phyloP scores from a whole-genome alignment of 1,140 invertebrate genomes.

The Protaetia brevitarsis region DNA sequence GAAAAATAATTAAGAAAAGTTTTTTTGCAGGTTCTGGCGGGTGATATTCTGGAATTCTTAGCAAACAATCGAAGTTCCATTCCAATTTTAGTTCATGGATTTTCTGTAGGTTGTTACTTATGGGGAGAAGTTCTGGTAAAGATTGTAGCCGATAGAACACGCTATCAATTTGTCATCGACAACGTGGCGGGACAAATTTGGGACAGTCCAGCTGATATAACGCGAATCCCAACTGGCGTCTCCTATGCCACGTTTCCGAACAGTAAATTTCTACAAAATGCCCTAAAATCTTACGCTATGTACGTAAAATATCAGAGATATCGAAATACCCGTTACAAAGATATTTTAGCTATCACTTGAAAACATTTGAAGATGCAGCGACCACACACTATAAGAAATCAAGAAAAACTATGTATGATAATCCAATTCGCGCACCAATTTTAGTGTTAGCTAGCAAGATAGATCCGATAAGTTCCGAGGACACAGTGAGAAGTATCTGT shows the following conservation, averaged over 20 bases:
- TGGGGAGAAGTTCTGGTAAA: conserved; percentile 75
- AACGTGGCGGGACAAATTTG: conserved; percentile 76
- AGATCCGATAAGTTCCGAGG: conserved; percentile 71
- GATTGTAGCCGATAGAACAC: conserved; percentile 58
- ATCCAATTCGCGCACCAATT: conserved; percentile 67
- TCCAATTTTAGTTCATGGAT: conserved; percentile 80
- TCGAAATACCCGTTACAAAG: background rate
- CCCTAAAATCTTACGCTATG: conserved; percentile 70
- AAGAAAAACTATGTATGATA: conserved; percentile 77
- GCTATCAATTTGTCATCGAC: conserved; percentile 65
- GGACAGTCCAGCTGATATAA: conserved; percentile 84
- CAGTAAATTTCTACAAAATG: conserved; percentile 69
- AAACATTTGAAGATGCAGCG: conserved; percentile 71
- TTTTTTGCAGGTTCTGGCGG: conserved; percentile 62
- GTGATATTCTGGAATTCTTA: conserved; percentile 70
- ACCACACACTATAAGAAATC: conserved; percentile 77
- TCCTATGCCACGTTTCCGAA: conserved; percentile 75
- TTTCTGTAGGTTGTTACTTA: conserved; percentile 85
- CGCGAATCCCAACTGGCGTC: conserved; percentile 73
- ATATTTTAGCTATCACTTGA: conserved; percentile 67
- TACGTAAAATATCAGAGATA: conserved; percentile 46
- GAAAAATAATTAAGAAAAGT: background rate
- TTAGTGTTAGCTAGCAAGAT: conserved; percentile 76
- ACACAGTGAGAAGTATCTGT: conserved; percentile 63
- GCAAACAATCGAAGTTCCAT: conserved; percentile 59